Percentiles rank a stretch among this genome's conserved stretches.
phyloP scores from a whole-genome alignment of 1,140 invertebrate genomes.

The Hycleus phaleratus region DNA sequence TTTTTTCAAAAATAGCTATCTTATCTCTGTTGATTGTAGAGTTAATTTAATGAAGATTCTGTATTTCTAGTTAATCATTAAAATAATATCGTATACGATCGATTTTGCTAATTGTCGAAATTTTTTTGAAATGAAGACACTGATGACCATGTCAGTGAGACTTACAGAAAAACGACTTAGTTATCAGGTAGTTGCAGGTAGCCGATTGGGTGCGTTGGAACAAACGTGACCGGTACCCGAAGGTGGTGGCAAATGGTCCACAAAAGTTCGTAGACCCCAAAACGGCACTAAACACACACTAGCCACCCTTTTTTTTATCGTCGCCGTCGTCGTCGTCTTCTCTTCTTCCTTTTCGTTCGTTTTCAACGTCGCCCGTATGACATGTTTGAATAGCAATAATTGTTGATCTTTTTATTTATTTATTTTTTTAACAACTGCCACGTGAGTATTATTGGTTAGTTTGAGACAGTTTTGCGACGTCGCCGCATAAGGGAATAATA shows the following conservation, averaged over 20 bases:
- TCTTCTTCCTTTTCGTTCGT: too few relatives aligned
- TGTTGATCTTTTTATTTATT: too few relatives aligned
- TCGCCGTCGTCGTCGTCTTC: too few relatives aligned
- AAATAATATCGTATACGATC: too few relatives aligned
- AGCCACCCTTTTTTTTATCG: neutral
- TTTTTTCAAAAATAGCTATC: too few relatives aligned
- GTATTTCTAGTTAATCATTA: too few relatives aligned
- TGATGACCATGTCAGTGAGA: neutral
- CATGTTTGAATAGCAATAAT: slow-evolving; percentile 3
- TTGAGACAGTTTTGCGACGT: too few relatives aligned
- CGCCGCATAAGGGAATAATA: too few relatives aligned
- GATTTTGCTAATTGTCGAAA: too few relatives aligned
- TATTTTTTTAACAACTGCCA: neutral
- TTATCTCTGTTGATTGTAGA: too few relatives aligned
- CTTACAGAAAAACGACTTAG: slow-evolving; percentile 9
- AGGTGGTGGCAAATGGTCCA: slow-evolving; percentile 13
- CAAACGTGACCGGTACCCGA: slow-evolving; percentile 2
- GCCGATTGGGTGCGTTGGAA: slow-evolving; percentile 4
- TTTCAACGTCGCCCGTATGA: slow-evolving; percentile 1
- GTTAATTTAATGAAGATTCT: too few relatives aligned
- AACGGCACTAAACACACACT: slow-evolving; percentile 9
- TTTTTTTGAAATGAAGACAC: too few relatives aligned
- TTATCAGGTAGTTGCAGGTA: slow-evolving; percentile 11
- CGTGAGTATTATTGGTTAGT: slow-evolving; percentile 1
- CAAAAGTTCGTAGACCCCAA: slow-evolving; percentile 14